Conservation (phyloP, 2,113 vertebrate species). For the Podarcis cretensis region DNA sequence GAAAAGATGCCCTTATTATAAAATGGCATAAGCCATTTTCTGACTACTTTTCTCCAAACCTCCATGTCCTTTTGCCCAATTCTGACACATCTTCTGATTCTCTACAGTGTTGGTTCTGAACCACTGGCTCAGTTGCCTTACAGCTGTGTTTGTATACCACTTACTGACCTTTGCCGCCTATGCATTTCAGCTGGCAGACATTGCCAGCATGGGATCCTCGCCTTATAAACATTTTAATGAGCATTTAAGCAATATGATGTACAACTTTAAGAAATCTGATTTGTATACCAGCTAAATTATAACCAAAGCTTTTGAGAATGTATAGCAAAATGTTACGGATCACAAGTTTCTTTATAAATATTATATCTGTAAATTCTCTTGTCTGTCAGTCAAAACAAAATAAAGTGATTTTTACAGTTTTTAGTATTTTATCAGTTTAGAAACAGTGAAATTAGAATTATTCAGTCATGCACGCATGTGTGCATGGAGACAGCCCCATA, state of each 20-base stretch:
- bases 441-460: constrained; percentile 56
- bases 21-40: neutral
- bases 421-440: constrained; percentile 51
- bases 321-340: constrained; percentile 21
- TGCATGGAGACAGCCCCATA: constrained; percentile 72
- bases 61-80: neutral
- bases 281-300: neutral
- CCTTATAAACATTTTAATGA: neutral
- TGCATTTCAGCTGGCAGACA: neutral
- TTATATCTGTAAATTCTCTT: neutral
- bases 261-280: neutral
- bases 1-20: neutral
- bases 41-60: neutral
- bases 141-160: neutral
- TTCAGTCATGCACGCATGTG: constrained; percentile 50
- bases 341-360: neutral
- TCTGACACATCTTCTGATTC: neutral
- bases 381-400: constrained; percentile 1
- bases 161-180: neutral
- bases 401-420: constrained; percentile 43
- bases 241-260: rapidly evolving
- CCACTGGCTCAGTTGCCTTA: neutral
- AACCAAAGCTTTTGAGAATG: neutral
- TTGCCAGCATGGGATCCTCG: constrained; percentile 6
- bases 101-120: neutral